Evolutionary conservation across 2,888 invertebrate species (phyloP).

Genomic region (Rhagium mordax): DNA sequence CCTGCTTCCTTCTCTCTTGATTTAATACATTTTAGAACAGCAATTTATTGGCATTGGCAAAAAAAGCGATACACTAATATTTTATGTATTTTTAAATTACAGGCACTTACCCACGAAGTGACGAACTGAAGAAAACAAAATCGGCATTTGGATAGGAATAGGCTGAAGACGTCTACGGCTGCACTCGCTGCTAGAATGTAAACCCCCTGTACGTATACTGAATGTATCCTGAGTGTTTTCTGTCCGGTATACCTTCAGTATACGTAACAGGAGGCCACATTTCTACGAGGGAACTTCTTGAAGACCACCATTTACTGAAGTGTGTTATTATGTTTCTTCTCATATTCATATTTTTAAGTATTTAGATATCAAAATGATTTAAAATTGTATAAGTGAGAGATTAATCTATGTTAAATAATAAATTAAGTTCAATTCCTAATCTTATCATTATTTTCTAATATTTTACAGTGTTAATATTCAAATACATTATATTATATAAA

Average conservation of each 20-base stretch:
- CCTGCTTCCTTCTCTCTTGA: not conserved
- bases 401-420: too few relatives aligned
- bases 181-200: slow-evolving; percentile 70
- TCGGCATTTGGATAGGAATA: slow-evolving; percentile 6
- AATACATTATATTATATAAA: too few relatives aligned
- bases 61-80: not conserved
- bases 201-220: slow-evolving; percentile 99
- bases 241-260: slow-evolving; percentile 99
- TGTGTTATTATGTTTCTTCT: not conserved
- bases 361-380: not conserved
- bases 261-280: slow-evolving; percentile 99
- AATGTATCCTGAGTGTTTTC: slow-evolving; percentile 99
- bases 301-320: not conserved
- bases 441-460: too few relatives aligned
- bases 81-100: not conserved
- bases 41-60: too few relatives aligned
- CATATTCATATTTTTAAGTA: not conserved
- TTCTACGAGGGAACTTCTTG: slow-evolving; percentile 70
- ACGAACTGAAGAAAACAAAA: not conserved
- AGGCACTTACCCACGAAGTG: not conserved
- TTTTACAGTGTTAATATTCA: too few relatives aligned
- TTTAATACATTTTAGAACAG: not conserved
- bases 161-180: slow-evolving; percentile 20
- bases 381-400: too few relatives aligned
- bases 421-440: too few relatives aligned